Evolutionary conservation across 2,888 invertebrate genomes (phyloP).

Genomic region (Drosophila peninsularis): DNA sequence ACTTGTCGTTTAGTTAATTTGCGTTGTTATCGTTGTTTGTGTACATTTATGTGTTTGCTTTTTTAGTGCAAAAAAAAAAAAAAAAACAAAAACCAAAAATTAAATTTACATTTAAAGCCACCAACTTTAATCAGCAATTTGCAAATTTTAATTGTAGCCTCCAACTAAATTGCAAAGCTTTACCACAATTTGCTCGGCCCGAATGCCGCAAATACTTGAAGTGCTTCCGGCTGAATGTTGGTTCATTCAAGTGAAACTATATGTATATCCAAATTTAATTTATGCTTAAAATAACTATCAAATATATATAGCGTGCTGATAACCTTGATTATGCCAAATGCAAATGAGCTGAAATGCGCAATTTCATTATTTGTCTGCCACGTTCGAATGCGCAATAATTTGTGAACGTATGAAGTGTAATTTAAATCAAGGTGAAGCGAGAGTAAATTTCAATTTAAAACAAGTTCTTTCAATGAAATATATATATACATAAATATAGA

Average conservation of each 20-base stretch:
- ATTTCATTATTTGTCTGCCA: not conserved
- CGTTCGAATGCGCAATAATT: not conserved
- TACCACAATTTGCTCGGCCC: slow-evolving; percentile 10
- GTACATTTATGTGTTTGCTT: slow-evolving; percentile 20
- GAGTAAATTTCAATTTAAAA: too few relatives aligned
- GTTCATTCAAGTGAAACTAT: slow-evolving; percentile 2
- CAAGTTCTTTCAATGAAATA: too few relatives aligned
- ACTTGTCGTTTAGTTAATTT: slow-evolving; percentile 58
- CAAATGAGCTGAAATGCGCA: not conserved
- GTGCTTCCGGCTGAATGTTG: slow-evolving; percentile 27
- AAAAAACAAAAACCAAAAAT: not conserved
- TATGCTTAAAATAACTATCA: slow-evolving; percentile 1
- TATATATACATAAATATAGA: too few relatives aligned
- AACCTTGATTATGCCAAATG: slow-evolving; percentile 2
- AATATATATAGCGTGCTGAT: too few relatives aligned
- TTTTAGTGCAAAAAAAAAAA: slow-evolving; percentile 13
- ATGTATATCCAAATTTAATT: not conserved
- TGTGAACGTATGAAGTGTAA: not conserved
- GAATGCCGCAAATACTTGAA: slow-evolving; percentile 24
- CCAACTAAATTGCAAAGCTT: slow-evolving; percentile 7
- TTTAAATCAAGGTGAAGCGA: too few relatives aligned
- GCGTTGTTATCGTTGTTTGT: slow-evolving; percentile 43
- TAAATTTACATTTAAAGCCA: slow-evolving; percentile 16
- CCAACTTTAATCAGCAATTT: slow-evolving; percentile 37
- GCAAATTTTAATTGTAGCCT: slow-evolving; percentile 32